Base-by-base conservation (phyloP, 2,888 invertebrate species). In the Epinotia nisella region DNA sequence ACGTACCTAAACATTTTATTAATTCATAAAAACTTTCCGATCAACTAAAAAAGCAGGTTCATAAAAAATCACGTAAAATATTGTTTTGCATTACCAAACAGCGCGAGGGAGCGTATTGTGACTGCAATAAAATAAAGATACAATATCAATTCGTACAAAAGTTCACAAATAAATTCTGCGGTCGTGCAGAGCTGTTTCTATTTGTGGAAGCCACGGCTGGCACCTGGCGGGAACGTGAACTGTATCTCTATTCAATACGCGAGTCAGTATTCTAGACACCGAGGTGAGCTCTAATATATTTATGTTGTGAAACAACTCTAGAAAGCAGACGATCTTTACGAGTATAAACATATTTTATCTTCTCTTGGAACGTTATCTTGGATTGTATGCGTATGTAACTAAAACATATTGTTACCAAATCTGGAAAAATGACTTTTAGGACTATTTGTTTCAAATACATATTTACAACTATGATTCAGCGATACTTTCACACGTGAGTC, bases 211-310 rank as follows among this genome's bases (percentile, higher is more conserved):
- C 55, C 35, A n/a, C 66, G 41, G 13, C 53, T 15, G 53, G 53
- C 60, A 61, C 65, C 65, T 59, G 66, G 39, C 71, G 29, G 24
- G 53, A 41, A 66, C 59, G 45, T 45, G 58, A 24, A 59, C 59
- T 19, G 53, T 71, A 66, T 60, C 66, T 67, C n/a, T 67, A 71
- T 67, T 66, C 66, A 24, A 67, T 67, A 61, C 71, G 66, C 19
- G 66, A 55, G 60, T 17, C 65, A 24, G 65, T 51, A 64, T 64
- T 58, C 60, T 60, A 11, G 49, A 15, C 45, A 15, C n/a, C 29
- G 39, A 64, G 55, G 29, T 64, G 21, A 55, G 39, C n/a, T 29
- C 7, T 35, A 5, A 66, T 56, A 49, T 24, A 21, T 62, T 49
- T 62, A 49, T 24, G n/a, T 62, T n/a, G 3, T 5, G 5, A 45